A percentile compares a stretch with the other conserved stretches of the same genome.
These are phyloP conservation scores for Hipposideros armiger DNA, from an alignment of 2,113 vertebrate genomes.

Conservation along the genomic window DNA sequence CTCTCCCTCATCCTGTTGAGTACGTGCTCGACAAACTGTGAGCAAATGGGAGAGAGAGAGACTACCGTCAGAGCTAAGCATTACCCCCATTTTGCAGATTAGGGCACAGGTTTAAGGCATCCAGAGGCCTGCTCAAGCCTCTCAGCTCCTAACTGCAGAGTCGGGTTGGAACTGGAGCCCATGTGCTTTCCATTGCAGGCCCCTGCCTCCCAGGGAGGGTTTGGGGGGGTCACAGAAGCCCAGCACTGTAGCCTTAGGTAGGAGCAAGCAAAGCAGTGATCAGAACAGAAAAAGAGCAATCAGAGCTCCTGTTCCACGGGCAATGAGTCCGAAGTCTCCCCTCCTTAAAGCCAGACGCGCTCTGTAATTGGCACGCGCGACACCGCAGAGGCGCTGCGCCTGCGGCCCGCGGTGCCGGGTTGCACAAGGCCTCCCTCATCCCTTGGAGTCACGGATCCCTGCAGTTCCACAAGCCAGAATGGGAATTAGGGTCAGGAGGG, in stretches of 20 bases:
- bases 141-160: neutral
- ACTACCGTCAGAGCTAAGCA: neutral
- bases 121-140: neutral
- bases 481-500: neutral
- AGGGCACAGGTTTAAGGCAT: too few species aligned
- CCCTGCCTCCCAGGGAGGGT: neutral
- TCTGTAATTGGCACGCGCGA: neutral
- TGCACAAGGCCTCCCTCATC: rapidly evolving
- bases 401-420: rapidly evolving
- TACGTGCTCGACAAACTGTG: neutral
- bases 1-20: too few species aligned
- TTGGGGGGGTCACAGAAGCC: neutral
- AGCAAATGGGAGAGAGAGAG: neutral
- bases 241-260: neutral
- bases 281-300: neutral
- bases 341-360: neutral
- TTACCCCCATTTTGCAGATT: neutral
- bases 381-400: neutral
- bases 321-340: neutral
- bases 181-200: rapidly evolving
- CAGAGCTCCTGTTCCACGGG: neutral
- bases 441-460: neutral
- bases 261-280: neutral
- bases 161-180: neutral
- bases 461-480: rapidly evolving